phyloP scores from a whole-genome alignment of 30 jellyfish, hydroid and myxozoan species.

The Calvadosia cruxmelitensis region DNA sequence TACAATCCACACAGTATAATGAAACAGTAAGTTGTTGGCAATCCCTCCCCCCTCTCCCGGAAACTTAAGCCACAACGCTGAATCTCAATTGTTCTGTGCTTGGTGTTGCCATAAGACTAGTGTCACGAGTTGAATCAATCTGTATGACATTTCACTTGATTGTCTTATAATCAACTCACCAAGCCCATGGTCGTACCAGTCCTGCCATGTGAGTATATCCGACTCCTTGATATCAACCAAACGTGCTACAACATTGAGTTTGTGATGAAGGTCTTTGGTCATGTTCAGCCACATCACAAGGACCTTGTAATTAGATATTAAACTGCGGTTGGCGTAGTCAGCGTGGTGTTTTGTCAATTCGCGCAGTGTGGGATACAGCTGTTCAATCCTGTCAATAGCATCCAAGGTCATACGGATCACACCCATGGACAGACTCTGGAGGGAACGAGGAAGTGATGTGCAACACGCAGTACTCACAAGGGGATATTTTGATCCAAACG shows the following conservation, averaged over 20 bases:
- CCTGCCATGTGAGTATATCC: constrained; percentile 48
- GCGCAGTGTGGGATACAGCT: constrained; percentile 48
- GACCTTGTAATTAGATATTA: constrained; percentile 48
- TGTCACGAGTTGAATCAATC: neutral
- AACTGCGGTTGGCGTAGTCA: constrained; percentile 18
- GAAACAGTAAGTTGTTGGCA: neutral
- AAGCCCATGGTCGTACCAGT: constrained; percentile 75
- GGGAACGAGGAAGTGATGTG: neutral
- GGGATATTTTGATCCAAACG: neutral
- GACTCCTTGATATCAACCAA: constrained; percentile 43
- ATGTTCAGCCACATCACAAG: constrained; percentile 59
- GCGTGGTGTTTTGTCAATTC: constrained; percentile 36
- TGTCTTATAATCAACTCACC: constrained; percentile 32
- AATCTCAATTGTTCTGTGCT: neutral
- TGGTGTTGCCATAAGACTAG: neutral
- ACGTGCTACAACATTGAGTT: constrained; percentile 48
- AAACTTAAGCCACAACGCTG: neutral
- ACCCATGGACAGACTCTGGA: constrained; percentile 47
- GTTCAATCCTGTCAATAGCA: constrained; percentile 36
- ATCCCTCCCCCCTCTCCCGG: neutral
- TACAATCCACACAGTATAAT: neutral
- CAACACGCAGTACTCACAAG: neutral
- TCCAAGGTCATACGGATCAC: constrained; percentile 28
- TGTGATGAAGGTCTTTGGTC: constrained; percentile 56
- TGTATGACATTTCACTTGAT: neutral